Evolutionary conservation across 2,888 invertebrate species (phyloP), one percentile per base, ranked within the genome.

Genomic region (Ectobius pallidus): DNA sequence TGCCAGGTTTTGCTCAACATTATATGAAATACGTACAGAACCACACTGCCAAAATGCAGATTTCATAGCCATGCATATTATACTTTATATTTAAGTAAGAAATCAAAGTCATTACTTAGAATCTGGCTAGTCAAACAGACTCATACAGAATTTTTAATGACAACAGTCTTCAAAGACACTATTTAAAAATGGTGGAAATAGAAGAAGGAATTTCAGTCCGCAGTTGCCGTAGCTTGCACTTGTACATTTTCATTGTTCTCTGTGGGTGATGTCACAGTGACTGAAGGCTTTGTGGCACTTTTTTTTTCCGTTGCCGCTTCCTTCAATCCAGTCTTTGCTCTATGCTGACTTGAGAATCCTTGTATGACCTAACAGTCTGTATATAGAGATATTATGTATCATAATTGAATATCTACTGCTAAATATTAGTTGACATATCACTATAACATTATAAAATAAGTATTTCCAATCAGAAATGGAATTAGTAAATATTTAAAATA

Each of bases 241-340:
- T 65, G 18, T 46, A 44, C n/a, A 9, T n/a, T 18, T 65, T 65
- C 65, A 46, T 58, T 58, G 58, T 58, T 58, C 32, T 25, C 25
- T 25, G 42, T 65, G 22, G 44, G 42, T n/a, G 65, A 7, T 9
- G 65, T 20, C 14, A 20, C 39, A 9, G 65, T 27, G 14, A 18
- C 62, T 34, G 16, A 6, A 7, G 55, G 32, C 18, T 11, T 62
- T 6, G 65, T 44, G 3, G 22, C 22, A 14, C 39, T 22, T 25
- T 65, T 65, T 16, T 32, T 32, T n/a, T 30, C 30, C n/a, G 46
- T 46, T 39, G 39, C 14, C 14, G 39, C 39, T 14, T 39, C 14
- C 39, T 9, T 14, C n/a, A n/a, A 3, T 9, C 27, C n/a, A 22
- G 25, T 46, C 14, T n/a, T 16, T 22, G 6, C 20, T 9, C 3